phyloP scores from a whole-genome alignment of 1,140 invertebrate genomes.

The Pantala flavescens region DNA sequence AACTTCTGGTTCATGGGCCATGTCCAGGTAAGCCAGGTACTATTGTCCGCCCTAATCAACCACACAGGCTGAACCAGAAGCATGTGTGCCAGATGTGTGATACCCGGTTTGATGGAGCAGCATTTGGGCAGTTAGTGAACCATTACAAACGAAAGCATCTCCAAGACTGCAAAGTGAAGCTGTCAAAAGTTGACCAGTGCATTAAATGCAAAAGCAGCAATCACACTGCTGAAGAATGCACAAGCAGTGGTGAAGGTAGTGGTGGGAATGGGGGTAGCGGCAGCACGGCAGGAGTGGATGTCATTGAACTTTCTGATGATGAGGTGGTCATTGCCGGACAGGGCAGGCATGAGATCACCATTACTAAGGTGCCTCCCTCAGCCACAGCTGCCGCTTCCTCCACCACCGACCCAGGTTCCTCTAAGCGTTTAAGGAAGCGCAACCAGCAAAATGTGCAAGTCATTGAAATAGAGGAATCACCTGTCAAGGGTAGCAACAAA shows the following conservation, averaged over 20 bases:
- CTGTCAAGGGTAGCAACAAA: slow-evolving; percentile 16
- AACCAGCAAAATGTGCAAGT: slow-evolving; percentile 20
- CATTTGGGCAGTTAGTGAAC: slow-evolving; percentile 5
- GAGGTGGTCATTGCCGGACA: slow-evolving; percentile 22
- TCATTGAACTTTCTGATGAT: slow-evolving; percentile 23
- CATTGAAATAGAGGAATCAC: slow-evolving; percentile 23
- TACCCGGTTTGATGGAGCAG: slow-evolving; percentile 9
- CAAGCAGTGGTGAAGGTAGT: slow-evolving; percentile 7
- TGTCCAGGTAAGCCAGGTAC: slow-evolving; percentile 1
- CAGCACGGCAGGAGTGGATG: slow-evolving; percentile 19
- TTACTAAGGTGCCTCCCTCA: slow-evolving; percentile 20
- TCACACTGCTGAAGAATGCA: slow-evolving; percentile 14
- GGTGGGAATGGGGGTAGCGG: not conserved
- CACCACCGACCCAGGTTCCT: slow-evolving; percentile 18
- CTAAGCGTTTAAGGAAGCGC: slow-evolving; percentile 21
- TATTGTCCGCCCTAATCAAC: slow-evolving; percentile 1
- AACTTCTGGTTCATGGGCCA: not conserved
- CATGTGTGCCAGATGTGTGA: slow-evolving; percentile 15
- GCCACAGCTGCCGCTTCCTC: not conserved
- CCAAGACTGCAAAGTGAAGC: not conserved
- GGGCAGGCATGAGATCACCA: slow-evolving; percentile 23
- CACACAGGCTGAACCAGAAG: not conserved
- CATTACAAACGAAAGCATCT: slow-evolving; percentile 15
- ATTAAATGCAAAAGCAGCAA: slow-evolving; percentile 11
- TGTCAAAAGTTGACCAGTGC: slow-evolving; percentile 14